These are phyloP conservation scores for Gracilinanus agilis DNA, from an alignment of 2,113 vertebrate genomes.

Conservation along the genomic window DNA sequence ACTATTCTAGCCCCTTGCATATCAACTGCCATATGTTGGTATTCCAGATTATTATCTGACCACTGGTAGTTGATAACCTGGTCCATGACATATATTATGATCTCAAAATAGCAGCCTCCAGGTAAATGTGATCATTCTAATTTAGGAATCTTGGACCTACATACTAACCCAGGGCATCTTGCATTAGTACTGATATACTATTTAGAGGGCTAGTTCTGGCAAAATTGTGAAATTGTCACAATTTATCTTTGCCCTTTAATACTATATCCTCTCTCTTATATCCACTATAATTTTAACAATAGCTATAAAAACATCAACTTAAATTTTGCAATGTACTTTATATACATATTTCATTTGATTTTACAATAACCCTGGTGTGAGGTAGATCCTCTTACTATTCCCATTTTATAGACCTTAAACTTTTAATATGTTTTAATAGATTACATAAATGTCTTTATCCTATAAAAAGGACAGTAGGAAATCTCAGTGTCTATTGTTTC, in stretches of 20 bases:
- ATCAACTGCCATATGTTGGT: neutral
- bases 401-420: neutral
- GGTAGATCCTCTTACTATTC: neutral
- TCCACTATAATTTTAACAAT: neutral
- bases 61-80: neutral
- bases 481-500: neutral
- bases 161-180: neutral
- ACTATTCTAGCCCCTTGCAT: neutral
- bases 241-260: neutral
- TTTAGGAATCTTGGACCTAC: neutral
- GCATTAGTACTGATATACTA: neutral
- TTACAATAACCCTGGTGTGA: neutral
- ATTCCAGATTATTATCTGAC: neutral
- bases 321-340: neutral
- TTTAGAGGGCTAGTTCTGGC: neutral
- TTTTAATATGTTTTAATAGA: neutral
- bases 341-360: neutral
- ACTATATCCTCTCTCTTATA: neutral
- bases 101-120: neutral
- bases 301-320: neutral
- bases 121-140: neutral
- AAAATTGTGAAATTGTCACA: neutral
- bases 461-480: neutral
- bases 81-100: neutral
- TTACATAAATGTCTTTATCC: neutral